Evolutionary conservation across 2,888 invertebrate genomes (phyloP).

Genomic region (Proisotoma minuta): DNA sequence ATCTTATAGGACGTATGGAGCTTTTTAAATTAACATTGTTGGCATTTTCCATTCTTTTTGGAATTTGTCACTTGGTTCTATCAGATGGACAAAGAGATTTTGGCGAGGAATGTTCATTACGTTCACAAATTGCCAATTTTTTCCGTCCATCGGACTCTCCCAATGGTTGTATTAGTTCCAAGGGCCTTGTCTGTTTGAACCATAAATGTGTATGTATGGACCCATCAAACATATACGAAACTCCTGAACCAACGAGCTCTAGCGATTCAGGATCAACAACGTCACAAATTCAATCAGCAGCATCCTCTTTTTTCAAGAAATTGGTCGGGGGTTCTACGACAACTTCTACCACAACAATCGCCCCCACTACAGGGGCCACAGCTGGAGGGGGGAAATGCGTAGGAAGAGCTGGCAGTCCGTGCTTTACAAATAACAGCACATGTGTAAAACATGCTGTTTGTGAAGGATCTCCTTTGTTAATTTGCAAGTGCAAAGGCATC

Average conservation of each 20-base stretch:
- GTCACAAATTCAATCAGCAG: conserved; percentile 14
- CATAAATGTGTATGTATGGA: conserved; percentile 37
- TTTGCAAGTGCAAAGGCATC: conserved; percentile 39
- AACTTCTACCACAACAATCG: conserved; percentile 3
- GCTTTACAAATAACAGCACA: conserved; percentile 30
- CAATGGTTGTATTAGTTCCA: conserved; percentile 33
- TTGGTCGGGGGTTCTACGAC: conserved; percentile 13
- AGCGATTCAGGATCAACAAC: conserved; percentile 4
- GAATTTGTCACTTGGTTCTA: conserved; percentile 15
- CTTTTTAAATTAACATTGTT: conserved; percentile 6
- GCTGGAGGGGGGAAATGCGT: conserved; percentile 31
- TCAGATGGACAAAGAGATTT: conserved; percentile 21
- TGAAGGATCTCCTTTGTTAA: conserved; percentile 24
- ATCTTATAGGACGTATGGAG: too few species aligned
- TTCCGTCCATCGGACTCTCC: conserved; percentile 33
- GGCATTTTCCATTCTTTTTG: conserved; percentile 12
- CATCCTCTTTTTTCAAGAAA: conserved; percentile 23
- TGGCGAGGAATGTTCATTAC: conserved; percentile 29
- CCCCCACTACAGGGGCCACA: conserved; percentile 8
- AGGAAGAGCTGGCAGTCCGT: conserved; percentile 35
- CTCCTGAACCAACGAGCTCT: conserved; percentile 10
- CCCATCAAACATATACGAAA: conserved; percentile 33
- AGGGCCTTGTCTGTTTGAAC: conserved; percentile 33
- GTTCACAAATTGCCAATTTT: conserved; percentile 34
- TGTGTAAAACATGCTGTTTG: conserved; percentile 37